These are phyloP conservation scores for Limulus polyphemus DNA, from an alignment of 2,888 invertebrate species.

Conservation along the genomic window DNA sequence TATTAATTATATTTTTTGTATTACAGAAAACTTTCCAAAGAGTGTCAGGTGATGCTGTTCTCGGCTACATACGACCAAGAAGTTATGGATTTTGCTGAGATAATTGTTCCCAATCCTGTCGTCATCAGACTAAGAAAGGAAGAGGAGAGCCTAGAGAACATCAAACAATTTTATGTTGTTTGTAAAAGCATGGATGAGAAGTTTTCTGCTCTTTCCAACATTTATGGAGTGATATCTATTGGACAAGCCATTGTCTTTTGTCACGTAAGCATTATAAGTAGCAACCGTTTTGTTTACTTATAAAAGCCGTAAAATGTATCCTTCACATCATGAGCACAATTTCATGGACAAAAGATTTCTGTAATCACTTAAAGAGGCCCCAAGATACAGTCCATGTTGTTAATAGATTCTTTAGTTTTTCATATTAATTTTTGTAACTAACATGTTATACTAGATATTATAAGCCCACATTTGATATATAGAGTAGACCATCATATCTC, in stretches of 20 bases:
- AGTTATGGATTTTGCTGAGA: conserved; percentile 93
- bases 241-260: conserved; percentile 99
- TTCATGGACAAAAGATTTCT: no score
- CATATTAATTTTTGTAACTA: no score
- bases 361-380: no score
- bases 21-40: conserved; percentile 41
- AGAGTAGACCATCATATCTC: no score
- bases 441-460: no score
- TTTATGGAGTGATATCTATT: conserved; percentile 89
- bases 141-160: conserved; percentile 90
- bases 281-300: no score
- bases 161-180: conserved; percentile 89
- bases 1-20: no score
- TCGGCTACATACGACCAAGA: conserved; percentile 90
- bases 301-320: no score
- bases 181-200: conserved; percentile 76
- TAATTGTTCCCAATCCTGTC: conserved; percentile 80
- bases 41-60: conserved; percentile 96
- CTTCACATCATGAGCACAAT: no score
- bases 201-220: conserved; percentile 83
- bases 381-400: no score
- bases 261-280: not conserved
- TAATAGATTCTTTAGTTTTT: no score
- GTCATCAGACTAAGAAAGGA: conserved; percentile 54
- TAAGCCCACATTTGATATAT: no score